These are phyloP conservation scores for Homalodisca vitripennis DNA, from an alignment of 1,140 invertebrate species.

Conservation along the genomic window DNA sequence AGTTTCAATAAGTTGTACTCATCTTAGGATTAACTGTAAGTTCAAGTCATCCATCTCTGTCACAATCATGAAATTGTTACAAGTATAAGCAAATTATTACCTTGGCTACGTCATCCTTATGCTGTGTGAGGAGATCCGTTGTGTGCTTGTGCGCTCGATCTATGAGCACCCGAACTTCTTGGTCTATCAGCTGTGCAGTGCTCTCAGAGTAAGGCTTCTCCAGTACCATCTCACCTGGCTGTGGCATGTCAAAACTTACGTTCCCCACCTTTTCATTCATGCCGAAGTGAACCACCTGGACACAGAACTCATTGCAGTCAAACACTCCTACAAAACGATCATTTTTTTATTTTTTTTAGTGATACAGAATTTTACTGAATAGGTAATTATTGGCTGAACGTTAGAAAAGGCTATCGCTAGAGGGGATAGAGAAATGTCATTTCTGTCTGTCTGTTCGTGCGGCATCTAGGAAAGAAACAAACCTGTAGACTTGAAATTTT, in stretches of 20 bases:
- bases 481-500: too few relatives aligned
- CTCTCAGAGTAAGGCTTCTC: conserved; percentile 99
- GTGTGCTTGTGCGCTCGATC: conserved; percentile 79
- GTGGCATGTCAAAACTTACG: conserved; percentile 93
- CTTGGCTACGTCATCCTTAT: conserved; percentile 88
- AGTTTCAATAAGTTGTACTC: too few relatives aligned
- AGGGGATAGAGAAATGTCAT: too few relatives aligned
- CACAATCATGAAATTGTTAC: not conserved
- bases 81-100: conserved; percentile 48
- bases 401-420: too few relatives aligned
- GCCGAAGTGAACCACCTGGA: conserved; percentile 83
- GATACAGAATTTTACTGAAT: too few relatives aligned
- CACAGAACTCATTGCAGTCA: too few relatives aligned
- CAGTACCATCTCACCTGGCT: conserved; percentile 88
- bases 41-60: not conserved
- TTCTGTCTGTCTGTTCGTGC: too few relatives aligned
- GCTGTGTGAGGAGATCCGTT: conserved; percentile 72
- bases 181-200: conserved; percentile 95
- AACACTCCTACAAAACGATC: too few relatives aligned
- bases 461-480: too few relatives aligned
- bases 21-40: too few relatives aligned
- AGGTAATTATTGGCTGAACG: too few relatives aligned
- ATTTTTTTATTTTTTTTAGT: too few relatives aligned
- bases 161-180: conserved; percentile 88
- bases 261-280: conserved; percentile 99